Percentiles rank a stretch among this genome's conserved stretches.
phyloP scores from a whole-genome alignment of 2,888 invertebrate species.

The Cosmia trapezina region DNA sequence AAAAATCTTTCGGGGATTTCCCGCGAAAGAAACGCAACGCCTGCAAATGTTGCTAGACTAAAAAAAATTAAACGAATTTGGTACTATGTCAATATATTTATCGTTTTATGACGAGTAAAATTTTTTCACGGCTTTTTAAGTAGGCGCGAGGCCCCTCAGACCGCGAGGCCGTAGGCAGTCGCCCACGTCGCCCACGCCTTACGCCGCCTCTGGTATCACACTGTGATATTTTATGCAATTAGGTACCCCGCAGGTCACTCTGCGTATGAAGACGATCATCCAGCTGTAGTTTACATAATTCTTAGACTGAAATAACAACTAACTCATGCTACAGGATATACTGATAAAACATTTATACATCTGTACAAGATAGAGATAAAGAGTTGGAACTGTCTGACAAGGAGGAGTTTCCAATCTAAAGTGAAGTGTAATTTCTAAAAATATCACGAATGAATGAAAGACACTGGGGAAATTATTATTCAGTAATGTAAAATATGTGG shows the following conservation, averaged over 20 bases:
- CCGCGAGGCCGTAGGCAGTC: too few species aligned
- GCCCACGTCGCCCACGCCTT: too few species aligned
- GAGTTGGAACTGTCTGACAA: neutral
- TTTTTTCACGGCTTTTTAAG: too few species aligned
- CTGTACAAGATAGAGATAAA: neutral
- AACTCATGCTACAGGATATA: neutral
- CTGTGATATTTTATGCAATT: neutral
- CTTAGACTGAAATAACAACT: neutral
- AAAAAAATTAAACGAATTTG: too few species aligned
- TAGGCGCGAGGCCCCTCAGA: too few species aligned
- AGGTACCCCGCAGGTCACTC: neutral
- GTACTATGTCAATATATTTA: too few species aligned
- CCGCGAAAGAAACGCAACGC: too few species aligned
- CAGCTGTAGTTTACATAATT: neutral
- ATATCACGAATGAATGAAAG: slow-evolving; percentile 17
- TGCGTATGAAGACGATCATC: neutral
- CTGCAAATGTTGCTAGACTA: too few species aligned
- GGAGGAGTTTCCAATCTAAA: neutral
- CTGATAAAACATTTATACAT: slow-evolving; percentile 8
- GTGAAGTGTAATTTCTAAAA: neutral
- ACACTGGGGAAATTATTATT: slow-evolving; percentile 18
- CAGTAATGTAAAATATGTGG: slow-evolving; percentile 29
- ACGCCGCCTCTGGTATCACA: too few species aligned
- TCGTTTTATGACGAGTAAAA: too few species aligned
- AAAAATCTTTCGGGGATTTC: too few species aligned